Evolutionary conservation across 1,140 invertebrate species (phyloP).

Genomic region (Linepithema humile): DNA sequence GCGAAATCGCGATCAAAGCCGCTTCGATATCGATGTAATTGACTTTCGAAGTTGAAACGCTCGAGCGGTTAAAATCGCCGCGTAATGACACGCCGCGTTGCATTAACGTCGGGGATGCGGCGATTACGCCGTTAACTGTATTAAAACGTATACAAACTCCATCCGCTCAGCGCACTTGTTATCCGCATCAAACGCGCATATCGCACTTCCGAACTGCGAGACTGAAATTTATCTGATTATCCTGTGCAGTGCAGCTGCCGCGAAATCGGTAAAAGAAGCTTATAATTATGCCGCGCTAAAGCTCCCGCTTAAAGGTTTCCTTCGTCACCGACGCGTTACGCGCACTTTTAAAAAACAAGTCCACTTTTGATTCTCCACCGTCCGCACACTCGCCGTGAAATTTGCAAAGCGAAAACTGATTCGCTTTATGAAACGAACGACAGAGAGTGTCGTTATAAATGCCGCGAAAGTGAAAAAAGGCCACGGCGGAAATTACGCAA

Average conservation of each 20-base stretch:
- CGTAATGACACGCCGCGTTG: constrained; percentile 45
- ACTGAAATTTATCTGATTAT: constrained; percentile 50
- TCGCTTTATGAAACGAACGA: background rate
- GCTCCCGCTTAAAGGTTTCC: constrained; percentile 10
- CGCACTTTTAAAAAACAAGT: background rate
- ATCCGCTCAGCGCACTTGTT: constrained; percentile 23
- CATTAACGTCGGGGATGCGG: constrained; percentile 46
- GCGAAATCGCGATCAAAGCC: constrained; percentile 44
- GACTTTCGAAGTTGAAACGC: constrained; percentile 61
- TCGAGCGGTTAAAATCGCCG: constrained; percentile 57
- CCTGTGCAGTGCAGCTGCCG: background rate
- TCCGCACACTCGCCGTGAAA: background rate
- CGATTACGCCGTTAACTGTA: constrained; percentile 56
- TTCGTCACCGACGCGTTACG: constrained; percentile 1
- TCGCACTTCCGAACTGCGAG: constrained; percentile 43
- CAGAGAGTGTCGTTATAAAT: background rate
- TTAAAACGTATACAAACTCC: constrained; percentile 40
- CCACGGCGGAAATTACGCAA: background rate
- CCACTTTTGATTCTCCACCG: background rate
- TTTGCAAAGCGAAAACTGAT: background rate
- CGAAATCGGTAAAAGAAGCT: constrained; percentile 45
- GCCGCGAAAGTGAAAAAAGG: background rate
- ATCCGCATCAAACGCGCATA: constrained; percentile 40
- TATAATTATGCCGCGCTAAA: constrained; percentile 19
- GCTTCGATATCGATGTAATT: constrained; percentile 53